Evolutionary conservation across 2,888 invertebrate genomes (phyloP).

Genomic region (Agrochola lota): DNA sequence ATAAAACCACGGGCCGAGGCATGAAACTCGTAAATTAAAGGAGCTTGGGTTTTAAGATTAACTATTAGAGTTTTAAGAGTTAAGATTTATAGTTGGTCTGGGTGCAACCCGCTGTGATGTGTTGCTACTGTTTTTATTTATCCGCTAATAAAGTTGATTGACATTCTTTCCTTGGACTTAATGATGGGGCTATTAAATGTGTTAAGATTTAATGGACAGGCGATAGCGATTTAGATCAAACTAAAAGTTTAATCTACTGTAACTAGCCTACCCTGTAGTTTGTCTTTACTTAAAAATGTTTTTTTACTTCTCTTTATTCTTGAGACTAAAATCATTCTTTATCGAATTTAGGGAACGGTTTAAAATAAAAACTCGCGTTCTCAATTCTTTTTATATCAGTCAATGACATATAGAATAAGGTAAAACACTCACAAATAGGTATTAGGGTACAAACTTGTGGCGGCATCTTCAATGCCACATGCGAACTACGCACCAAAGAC

Average conservation of each 20-base stretch:
- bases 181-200: slow-evolving; percentile 71
- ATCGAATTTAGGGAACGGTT: too few species aligned
- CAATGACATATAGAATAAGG: not conserved
- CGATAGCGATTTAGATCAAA: slow-evolving; percentile 53
- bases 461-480: too few species aligned
- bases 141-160: slow-evolving; percentile 87
- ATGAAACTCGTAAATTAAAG: slow-evolving; percentile 83
- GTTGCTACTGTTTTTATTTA: slow-evolving; percentile 86
- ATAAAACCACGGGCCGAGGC: slow-evolving; percentile 81
- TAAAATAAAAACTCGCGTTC: not conserved
- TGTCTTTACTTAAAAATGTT: not conserved
- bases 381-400: not conserved
- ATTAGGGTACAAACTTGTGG: too few species aligned
- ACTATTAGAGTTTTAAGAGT: slow-evolving; percentile 77
- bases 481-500: too few species aligned
- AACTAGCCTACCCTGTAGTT: not conserved
- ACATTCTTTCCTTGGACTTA: slow-evolving; percentile 81
- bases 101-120: slow-evolving; percentile 71
- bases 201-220: slow-evolving; percentile 44
- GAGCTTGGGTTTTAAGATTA: slow-evolving; percentile 77
- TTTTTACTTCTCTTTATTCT: not conserved
- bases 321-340: not conserved
- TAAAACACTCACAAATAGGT: not conserved
- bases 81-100: slow-evolving; percentile 81
- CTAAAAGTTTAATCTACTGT: not conserved